Evolutionary conservation across 2,888 invertebrate species (phyloP).

Genomic region (Conops quadrifasciatus): DNA sequence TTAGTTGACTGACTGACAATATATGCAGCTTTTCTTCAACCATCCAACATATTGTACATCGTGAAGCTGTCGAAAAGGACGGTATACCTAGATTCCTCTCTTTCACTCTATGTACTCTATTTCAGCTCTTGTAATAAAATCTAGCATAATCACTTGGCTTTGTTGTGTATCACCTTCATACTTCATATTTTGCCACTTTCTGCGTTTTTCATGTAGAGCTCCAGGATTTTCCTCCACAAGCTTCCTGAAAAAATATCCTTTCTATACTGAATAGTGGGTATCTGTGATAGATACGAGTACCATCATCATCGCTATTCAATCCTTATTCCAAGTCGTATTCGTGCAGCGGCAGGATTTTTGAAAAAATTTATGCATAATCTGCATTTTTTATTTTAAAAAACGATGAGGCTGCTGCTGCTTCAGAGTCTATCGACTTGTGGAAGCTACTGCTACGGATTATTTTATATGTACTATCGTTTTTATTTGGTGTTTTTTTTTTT

Average conservation of each 20-base stretch:
- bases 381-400: conserved; percentile 47
- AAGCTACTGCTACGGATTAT: conserved; percentile 19
- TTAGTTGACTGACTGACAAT: neutral
- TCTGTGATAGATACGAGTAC: too few species aligned
- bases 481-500: conserved; percentile 8
- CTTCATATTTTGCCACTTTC: conserved; percentile 12
- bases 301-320: neutral
- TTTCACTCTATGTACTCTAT: neutral
- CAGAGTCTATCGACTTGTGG: neutral
- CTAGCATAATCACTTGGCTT: conserved; percentile 26
- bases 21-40: neutral
- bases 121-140: conserved; percentile 9
- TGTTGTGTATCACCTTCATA: neutral
- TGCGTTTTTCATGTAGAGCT: conserved; percentile 16
- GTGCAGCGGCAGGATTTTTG: too few species aligned
- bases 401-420: conserved; percentile 48
- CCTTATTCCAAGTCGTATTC: neutral
- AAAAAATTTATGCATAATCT: conserved; percentile 54
- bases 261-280: neutral
- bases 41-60: neutral
- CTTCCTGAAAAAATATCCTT: neutral
- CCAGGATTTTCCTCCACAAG: neutral
- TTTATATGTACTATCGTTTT: too few species aligned
- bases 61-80: too few species aligned
- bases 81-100: too few species aligned